Percentiles rank a stretch among this genome's conserved stretches.
These are phyloP conservation scores for Caranx melampygus DNA, from an alignment of 2,113 vertebrate species.

Conservation along the genomic window DNA sequence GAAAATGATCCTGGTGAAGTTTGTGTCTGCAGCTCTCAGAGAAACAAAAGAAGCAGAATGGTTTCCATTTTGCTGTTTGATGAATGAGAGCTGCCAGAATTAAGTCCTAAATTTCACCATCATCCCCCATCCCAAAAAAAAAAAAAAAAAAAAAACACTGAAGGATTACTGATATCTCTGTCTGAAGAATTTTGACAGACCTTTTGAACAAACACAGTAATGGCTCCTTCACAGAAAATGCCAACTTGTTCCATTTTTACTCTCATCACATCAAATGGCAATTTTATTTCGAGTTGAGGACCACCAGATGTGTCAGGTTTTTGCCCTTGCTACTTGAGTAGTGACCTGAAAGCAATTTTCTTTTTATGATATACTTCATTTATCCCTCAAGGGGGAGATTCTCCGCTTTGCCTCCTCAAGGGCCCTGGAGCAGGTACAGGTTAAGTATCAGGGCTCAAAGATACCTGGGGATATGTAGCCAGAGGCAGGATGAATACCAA, in stretches of 20 bases:
- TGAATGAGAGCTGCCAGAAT: background rate
- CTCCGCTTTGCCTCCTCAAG: slow-evolving; percentile 9
- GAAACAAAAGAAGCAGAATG: slow-evolving; percentile 9
- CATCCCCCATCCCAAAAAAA: background rate
- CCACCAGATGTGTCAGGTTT: slow-evolving; percentile 9
- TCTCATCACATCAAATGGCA: slow-evolving; percentile 15
- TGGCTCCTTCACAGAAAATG: slow-evolving; percentile 5
- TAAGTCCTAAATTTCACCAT: background rate
- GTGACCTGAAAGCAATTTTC: slow-evolving; percentile 57
- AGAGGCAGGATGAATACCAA: background rate
- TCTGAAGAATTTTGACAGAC: slow-evolving; percentile 4
- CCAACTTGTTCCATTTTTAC: slow-evolving; percentile 12
- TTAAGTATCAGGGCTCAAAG: slow-evolving; percentile 41
- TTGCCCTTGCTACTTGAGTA: slow-evolving; percentile 29
- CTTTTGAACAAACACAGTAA: slow-evolving; percentile 28
- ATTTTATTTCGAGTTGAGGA: slow-evolving; percentile 31
- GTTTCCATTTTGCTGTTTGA: background rate
- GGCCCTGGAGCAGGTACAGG: slow-evolving; percentile 29
- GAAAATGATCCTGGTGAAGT: slow-evolving; percentile 11
- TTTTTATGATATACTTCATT: slow-evolving; percentile 52
- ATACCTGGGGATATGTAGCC: slow-evolving; percentile 9
- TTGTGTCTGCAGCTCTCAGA: slow-evolving; percentile 26
- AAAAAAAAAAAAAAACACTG: background rate
- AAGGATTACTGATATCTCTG: slow-evolving; percentile 1
- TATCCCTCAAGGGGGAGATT: slow-evolving; percentile 43